Conservation (phyloP, 2,113 vertebrate species). For the Isichthys henryi region DNA sequence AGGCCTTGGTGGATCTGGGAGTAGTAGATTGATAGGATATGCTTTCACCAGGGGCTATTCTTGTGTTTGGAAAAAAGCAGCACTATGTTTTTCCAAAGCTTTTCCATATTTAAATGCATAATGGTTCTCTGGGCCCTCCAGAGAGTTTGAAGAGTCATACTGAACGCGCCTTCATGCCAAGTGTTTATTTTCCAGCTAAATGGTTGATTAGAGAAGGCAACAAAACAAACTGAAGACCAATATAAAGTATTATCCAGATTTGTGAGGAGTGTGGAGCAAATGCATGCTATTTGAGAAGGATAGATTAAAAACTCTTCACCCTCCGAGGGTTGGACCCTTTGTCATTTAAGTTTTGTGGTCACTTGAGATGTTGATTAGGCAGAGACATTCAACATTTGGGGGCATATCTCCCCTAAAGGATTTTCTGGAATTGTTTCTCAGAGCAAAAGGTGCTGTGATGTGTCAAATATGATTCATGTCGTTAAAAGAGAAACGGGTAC, state of each 20-base stretch:
- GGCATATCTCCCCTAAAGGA: neutral
- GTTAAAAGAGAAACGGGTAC: neutral
- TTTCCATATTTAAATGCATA: neutral
- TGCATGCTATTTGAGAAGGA: neutral
- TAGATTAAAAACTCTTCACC: neutral
- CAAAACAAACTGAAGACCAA: slow-evolving; percentile 1
- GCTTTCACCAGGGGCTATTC: neutral
- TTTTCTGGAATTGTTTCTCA: neutral
- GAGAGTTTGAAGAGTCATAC: neutral
- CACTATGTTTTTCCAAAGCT: neutral
- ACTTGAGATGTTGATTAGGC: neutral
- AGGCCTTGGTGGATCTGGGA: neutral
- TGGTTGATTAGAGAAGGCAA: neutral
- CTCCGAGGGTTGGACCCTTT: neutral
- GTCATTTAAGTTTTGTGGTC: neutral
- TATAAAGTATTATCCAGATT: neutral
- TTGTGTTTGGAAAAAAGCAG: neutral
- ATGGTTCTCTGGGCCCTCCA: slow-evolving; percentile 2
- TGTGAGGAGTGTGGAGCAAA: neutral
- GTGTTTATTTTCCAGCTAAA: slow-evolving; percentile 6
- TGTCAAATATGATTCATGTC: neutral
- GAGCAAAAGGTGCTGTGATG: neutral
- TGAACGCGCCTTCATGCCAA: neutral
- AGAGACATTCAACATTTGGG: neutral
- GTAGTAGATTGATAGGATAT: neutral